Evolutionary conservation across 1,140 invertebrate genomes (phyloP), one percentile per base, ranked within the genome.

Genomic region (Argopecten irradians): DNA sequence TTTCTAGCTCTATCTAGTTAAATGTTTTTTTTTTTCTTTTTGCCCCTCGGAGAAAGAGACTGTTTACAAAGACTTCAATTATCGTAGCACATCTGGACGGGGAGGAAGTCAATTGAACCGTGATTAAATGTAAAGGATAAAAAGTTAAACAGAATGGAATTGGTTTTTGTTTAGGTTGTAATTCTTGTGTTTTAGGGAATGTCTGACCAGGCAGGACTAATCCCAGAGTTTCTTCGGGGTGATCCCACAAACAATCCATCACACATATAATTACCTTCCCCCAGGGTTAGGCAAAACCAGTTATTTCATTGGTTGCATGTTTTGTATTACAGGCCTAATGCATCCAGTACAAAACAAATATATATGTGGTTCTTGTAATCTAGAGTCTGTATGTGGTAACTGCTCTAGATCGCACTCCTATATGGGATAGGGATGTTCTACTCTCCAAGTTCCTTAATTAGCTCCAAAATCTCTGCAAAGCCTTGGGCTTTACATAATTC

Each of bases 91-190:
- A 71, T 71, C 55, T 71, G 55, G 55, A 22, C 55, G 5, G 28
- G 55, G 55, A 71, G 28, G 55, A 71, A 71, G 22, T 28, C 55
- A 71, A 71, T 71, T n/a, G 55, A 71, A 71, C 2, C 55, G n/a
- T 71, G 55, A 71, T 71, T 71, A 71, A 71, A 71, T 28, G 55
- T n/a, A 71, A 71, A 71, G 55, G 55, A 71, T 71, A 71, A 71
- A 71, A 71, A 71, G 55, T 71, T 71, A 71, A 71, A 71, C 55
- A 71, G 28, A n/a, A 71, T 71, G 55, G n/a, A 71, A 71, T 71
- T 71, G 55, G 55, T 71, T 71, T 55, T 71, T 71, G 55, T 71
- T n/a, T 71, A 28, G 55, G 55, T 71, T 7, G 11, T 11, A 11
- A 7, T 71, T 71, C 55, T 71, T 71, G 55, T 28, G n/a, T 71